Percentiles rank a stretch among this genome's conserved stretches.
These are phyloP conservation scores for Lithobius niger DNA, from an alignment of 1,140 invertebrate genomes.

Conservation along the genomic window DNA sequence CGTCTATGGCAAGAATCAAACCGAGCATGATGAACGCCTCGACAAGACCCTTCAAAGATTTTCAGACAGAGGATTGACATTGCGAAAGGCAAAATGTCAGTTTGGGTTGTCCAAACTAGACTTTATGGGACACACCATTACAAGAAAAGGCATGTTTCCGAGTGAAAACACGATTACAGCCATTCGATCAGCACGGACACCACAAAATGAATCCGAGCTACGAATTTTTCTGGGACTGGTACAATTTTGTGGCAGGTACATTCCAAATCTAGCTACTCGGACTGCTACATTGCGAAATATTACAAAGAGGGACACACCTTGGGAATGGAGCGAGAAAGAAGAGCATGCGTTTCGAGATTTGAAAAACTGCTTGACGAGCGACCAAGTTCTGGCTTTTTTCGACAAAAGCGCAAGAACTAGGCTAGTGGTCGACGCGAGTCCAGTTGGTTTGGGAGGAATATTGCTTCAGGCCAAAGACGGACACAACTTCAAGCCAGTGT, in stretches of 20 bases:
- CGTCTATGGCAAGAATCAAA: too few species aligned
- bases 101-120: slow-evolving; percentile 16
- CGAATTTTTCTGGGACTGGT: slow-evolving; percentile 19
- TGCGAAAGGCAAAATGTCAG: slow-evolving; percentile 19
- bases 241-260: slow-evolving; percentile 21
- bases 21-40: slow-evolving; percentile 22
- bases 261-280: slow-evolving; percentile 18
- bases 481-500: slow-evolving; percentile 25
- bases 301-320: slow-evolving; percentile 15
- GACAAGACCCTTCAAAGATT: slow-evolving; percentile 16
- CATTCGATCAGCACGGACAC: slow-evolving; percentile 15
- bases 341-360: slow-evolving; percentile 19
- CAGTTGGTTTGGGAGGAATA: slow-evolving; percentile 23
- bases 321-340: slow-evolving; percentile 17
- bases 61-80: slow-evolving; percentile 16
- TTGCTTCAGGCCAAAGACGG: not conserved
- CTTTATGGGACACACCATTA: slow-evolving; percentile 16
- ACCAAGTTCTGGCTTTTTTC: slow-evolving; percentile 15
- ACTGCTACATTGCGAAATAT: slow-evolving; percentile 18
- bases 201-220: slow-evolving; percentile 16
- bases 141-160: slow-evolving; percentile 16
- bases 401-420: slow-evolving; percentile 20
- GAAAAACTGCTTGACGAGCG: slow-evolving; percentile 12
- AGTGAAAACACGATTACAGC: slow-evolving; percentile 18
- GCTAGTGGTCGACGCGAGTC: slow-evolving; percentile 33